Percentiles rank a stretch among this genome's conserved stretches.
phyloP scores from a whole-genome alignment of 1,140 invertebrate genomes.

The Paraescarpia echinospica region DNA sequence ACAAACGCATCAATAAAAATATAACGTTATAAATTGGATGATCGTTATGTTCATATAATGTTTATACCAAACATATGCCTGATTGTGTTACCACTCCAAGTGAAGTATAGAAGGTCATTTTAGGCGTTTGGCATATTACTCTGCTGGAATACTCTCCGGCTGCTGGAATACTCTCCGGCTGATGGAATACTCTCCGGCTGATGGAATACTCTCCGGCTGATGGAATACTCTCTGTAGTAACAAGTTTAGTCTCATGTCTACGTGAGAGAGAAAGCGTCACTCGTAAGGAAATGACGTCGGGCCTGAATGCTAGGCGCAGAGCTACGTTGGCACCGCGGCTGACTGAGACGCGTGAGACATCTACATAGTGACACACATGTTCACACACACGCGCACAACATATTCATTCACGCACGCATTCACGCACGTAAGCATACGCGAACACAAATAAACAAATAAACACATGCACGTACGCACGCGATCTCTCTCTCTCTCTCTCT shows the following conservation, averaged over 20 bases:
- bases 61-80: no score
- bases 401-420: background rate
- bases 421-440: background rate
- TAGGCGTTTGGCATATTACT: background rate
- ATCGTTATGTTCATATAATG: no score
- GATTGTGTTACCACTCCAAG: no score
- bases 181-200: background rate
- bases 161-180: background rate
- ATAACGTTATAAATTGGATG: no score
- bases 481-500: no score
- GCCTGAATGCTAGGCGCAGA: background rate
- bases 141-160: background rate
- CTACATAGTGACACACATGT: background rate
- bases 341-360: background rate
- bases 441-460: background rate
- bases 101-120: background rate
- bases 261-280: background rate
- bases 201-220: background rate
- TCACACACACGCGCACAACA: background rate
- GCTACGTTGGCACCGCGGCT: background rate
- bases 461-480: no score
- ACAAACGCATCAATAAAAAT: no score
- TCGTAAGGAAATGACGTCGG: background rate
- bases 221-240: background rate
- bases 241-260: background rate